phyloP scores from a whole-genome alignment of 2,113 vertebrate genomes.

The Acrocephalus arundinaceus region DNA sequence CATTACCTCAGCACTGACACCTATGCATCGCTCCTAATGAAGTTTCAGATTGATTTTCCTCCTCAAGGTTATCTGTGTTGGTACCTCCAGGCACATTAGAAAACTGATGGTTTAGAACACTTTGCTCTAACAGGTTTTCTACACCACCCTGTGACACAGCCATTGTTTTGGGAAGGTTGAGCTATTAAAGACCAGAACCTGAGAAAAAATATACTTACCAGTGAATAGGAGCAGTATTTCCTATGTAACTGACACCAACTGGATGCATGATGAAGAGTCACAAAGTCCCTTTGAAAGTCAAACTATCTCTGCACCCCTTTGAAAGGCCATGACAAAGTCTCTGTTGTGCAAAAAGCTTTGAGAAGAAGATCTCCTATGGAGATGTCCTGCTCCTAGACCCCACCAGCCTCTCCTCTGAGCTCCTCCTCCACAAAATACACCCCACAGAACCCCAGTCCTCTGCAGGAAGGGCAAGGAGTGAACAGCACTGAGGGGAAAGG shows the following conservation, averaged over 20 bases:
- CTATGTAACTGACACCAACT: background rate
- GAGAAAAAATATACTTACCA: background rate
- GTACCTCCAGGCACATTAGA: conserved; percentile 34
- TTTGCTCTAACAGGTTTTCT: conserved; percentile 31
- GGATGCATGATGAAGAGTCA: background rate
- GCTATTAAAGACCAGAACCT: background rate
- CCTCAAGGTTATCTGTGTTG: conserved; percentile 39
- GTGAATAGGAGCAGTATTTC: background rate
- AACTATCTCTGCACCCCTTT: background rate
- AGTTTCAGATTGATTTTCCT: conserved; percentile 67
- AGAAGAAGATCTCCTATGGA: background rate
- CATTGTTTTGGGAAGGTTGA: background rate
- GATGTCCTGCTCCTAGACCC: background rate
- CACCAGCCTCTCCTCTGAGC: background rate
- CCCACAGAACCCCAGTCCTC: background rate
- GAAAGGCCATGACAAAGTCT: background rate
- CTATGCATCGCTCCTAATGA: conserved; percentile 49
- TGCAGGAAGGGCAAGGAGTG: background rate
- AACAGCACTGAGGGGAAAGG: background rate
- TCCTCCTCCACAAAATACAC: background rate
- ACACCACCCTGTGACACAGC: background rate
- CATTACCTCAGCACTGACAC: conserved; percentile 50
- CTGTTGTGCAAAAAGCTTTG: background rate
- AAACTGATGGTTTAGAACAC: conserved; percentile 7
- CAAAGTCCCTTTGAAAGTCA: background rate